These are phyloP conservation scores for Chironomus riparius DNA, from an alignment of 2,888 invertebrate genomes.

Conservation along the genomic window DNA sequence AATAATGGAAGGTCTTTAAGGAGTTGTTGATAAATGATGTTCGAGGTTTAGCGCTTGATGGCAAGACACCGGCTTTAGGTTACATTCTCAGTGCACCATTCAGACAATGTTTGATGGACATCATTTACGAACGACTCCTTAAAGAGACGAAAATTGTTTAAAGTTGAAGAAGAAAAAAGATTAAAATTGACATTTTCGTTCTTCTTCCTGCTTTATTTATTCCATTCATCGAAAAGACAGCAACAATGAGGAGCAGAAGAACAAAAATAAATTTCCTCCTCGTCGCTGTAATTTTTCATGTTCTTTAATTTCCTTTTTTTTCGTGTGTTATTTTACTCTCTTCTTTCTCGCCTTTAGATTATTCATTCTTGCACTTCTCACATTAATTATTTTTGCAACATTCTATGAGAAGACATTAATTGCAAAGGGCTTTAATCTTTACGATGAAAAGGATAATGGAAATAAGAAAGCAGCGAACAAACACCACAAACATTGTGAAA, in stretches of 20 bases:
- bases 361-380: neutral
- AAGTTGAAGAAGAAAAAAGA: neutral
- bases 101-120: no score
- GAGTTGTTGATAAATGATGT: no score
- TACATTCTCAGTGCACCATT: no score
- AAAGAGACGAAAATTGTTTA: neutral
- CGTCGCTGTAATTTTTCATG: no score
- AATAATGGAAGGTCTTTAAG: no score
- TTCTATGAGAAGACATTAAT: neutral
- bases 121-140: no score
- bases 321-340: neutral
- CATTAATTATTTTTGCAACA: conserved; percentile 7
- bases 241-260: no score
- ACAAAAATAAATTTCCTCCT: no score
- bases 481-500: neutral
- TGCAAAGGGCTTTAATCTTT: neutral
- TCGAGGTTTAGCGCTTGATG: no score
- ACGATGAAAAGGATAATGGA: neutral
- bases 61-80: no score
- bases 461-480: neutral
- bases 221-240: no score
- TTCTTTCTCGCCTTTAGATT: neutral
- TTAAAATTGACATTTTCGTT: neutral
- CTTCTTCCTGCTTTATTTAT: neutral
- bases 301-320: no score